Conservation (phyloP, 2,113 vertebrate species). For the Micronycteris hirsuta region DNA sequence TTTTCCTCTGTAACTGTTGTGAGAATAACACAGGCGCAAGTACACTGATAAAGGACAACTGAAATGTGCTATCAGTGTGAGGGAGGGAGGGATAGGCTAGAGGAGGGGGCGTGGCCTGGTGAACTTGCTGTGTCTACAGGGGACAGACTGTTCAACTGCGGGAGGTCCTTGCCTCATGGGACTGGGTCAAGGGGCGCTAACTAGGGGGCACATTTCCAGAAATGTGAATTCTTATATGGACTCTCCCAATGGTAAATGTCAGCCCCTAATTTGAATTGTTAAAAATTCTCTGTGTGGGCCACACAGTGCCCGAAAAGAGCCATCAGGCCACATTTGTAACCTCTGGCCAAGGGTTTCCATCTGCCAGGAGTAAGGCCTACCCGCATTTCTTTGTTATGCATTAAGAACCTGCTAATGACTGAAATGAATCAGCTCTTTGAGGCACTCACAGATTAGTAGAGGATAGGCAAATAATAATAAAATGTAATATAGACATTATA, state of each 20-base stretch:
- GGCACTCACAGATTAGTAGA: not conserved
- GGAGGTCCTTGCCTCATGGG: not conserved
- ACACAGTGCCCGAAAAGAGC: not conserved
- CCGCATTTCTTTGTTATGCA: not conserved
- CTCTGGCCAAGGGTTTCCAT: not conserved
- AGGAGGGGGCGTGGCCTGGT: not conserved
- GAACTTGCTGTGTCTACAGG: not conserved
- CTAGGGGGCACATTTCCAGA: slow-evolving; percentile 14
- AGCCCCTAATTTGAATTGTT: slow-evolving; percentile 12
- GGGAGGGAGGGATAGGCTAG: not conserved
- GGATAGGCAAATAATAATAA: not conserved
- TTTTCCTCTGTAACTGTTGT: not conserved
- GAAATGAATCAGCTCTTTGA: slow-evolving; percentile 12
- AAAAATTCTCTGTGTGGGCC: not conserved
- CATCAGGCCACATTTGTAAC: not conserved
- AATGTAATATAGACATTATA: not conserved
- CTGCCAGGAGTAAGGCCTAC: not conserved
- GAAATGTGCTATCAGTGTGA: not conserved
- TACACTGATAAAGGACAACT: not conserved
- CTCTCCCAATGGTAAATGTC: not conserved
- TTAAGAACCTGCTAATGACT: not conserved
- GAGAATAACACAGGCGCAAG: not conserved
- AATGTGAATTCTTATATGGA: not conserved
- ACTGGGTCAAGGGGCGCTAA: not conserved
- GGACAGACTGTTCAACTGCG: not conserved